Evolutionary conservation across 2,113 vertebrate genomes (phyloP).

Genomic region (Amphiprion ocellaris): DNA sequence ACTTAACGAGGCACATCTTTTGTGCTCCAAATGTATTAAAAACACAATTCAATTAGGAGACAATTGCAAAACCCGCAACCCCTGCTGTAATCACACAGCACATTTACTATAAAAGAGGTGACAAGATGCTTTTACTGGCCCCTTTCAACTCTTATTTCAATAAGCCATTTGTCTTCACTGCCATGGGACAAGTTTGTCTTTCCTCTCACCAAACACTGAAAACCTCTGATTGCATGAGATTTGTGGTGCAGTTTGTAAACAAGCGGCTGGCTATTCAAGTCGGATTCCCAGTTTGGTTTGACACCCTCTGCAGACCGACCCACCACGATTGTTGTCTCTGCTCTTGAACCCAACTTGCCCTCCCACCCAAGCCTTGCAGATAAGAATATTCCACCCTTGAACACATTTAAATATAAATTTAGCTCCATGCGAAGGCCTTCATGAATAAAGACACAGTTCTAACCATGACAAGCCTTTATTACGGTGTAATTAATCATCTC

Average conservation of each 20-base stretch:
- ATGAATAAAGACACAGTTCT: constrained; percentile 63
- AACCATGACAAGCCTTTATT: constrained; percentile 64
- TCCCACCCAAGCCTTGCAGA: constrained; percentile 51
- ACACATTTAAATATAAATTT: constrained; percentile 77
- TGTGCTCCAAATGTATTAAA: constrained; percentile 47
- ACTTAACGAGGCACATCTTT: constrained; percentile 7
- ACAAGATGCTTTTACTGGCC: constrained; percentile 65
- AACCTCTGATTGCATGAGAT: constrained; percentile 50
- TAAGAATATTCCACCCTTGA: constrained; percentile 62
- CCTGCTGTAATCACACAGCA: constrained; percentile 41
- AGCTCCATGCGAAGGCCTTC: constrained; percentile 47
- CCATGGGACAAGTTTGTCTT: constrained; percentile 58
- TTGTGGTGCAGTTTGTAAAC: constrained; percentile 38
- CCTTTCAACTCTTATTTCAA: constrained; percentile 58
- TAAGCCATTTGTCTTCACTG: constrained; percentile 58
- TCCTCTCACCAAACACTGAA: constrained; percentile 54
- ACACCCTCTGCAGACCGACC: constrained; percentile 27
- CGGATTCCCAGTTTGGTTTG: constrained; percentile 5
- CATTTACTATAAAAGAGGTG: constrained; percentile 59
- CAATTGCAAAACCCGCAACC: constrained; percentile 25
- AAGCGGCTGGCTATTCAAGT: constrained; percentile 17
- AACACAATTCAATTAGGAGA: constrained; percentile 60
- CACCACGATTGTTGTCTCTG: constrained; percentile 23
- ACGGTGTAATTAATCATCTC: constrained; percentile 78
- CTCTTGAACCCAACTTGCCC: constrained; percentile 51